These are phyloP conservation scores for Aquatica leii DNA, from an alignment of 2,888 invertebrate species.

Conservation along the genomic window DNA sequence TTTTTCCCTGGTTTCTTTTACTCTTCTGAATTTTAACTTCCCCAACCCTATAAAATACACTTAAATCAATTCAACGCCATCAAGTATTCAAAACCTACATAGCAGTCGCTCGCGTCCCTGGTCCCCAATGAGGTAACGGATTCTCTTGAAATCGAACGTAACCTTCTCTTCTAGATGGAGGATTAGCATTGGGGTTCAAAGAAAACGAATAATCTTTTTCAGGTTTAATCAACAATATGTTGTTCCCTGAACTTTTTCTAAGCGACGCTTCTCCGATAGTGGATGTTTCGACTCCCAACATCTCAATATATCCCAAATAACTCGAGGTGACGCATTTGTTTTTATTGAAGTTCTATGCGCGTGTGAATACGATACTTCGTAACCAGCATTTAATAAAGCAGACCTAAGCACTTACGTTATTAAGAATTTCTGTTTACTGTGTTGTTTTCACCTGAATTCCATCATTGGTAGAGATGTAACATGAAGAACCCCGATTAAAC, in stretches of 20 bases:
- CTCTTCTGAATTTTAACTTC: slow-evolving; percentile 70
- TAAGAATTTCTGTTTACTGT: slow-evolving; percentile 44
- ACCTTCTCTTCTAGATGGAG: slow-evolving; percentile 75
- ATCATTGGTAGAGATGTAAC: slow-evolving; percentile 75
- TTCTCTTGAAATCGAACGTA: slow-evolving; percentile 86
- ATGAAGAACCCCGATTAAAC: slow-evolving; percentile 77
- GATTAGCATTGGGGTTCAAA: slow-evolving; percentile 78
- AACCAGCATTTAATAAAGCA: slow-evolving; percentile 88
- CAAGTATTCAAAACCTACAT: slow-evolving; percentile 66
- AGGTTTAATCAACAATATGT: slow-evolving; percentile 67
- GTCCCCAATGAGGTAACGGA: slow-evolving; percentile 90
- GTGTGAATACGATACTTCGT: slow-evolving; percentile 92
- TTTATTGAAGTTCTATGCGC: slow-evolving; percentile 88
- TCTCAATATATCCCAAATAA: slow-evolving; percentile 93
- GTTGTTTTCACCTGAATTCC: slow-evolving; percentile 67
- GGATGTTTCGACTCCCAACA: slow-evolving; percentile 79
- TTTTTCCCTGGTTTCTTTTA: slow-evolving; percentile 73
- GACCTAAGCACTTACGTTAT: too few species aligned
- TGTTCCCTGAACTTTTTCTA: slow-evolving; percentile 62
- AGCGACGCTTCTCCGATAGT: slow-evolving; percentile 67
- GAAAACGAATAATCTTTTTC: slow-evolving; percentile 63
- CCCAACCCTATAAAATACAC: slow-evolving; percentile 63
- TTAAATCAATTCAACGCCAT: slow-evolving; percentile 17
- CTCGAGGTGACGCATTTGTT: slow-evolving; percentile 85
- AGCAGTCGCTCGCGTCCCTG: slow-evolving; percentile 80